A percentile compares a stretch with the other conserved stretches of the same genome.
These are phyloP conservation scores for Pollenia labialis DNA, from an alignment of 2,888 invertebrate genomes.

Conservation along the genomic window DNA sequence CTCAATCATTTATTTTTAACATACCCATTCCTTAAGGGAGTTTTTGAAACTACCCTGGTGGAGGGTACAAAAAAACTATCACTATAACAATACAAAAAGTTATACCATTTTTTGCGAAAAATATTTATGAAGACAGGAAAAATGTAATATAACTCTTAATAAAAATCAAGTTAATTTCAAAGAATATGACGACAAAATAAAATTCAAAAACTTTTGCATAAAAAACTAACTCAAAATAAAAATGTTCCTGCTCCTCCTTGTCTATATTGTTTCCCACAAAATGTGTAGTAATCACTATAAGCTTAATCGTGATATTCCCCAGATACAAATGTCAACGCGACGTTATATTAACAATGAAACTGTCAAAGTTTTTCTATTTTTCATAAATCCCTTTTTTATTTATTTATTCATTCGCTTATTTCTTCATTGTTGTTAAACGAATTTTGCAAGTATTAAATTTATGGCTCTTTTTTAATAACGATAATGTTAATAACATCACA, in stretches of 20 bases:
- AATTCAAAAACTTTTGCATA: not conserved
- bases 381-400: not conserved
- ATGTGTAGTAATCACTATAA: constrained; percentile 39
- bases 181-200: not conserved
- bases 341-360: constrained; percentile 60
- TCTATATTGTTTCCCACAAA: constrained; percentile 2
- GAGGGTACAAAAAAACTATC: too few species aligned
- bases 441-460: constrained; percentile 61
- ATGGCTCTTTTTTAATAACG: constrained; percentile 60
- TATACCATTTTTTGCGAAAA: too few species aligned
- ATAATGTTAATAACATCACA: constrained; percentile 62
- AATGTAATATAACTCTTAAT: too few species aligned
- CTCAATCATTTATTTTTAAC: too few species aligned
- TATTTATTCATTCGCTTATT: constrained; percentile 16
- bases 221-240: not conserved
- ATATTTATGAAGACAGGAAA: too few species aligned
- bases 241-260: not conserved
- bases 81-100: too few species aligned
- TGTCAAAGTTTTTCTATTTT: constrained; percentile 63
- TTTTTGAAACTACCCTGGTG: too few species aligned
- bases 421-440: constrained; percentile 43
- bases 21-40: too few species aligned
- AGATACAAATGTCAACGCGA: constrained; percentile 64
- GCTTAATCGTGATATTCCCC: constrained; percentile 62
- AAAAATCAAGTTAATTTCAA: too few species aligned